These are phyloP conservation scores for Chrosomus eos DNA, from an alignment of 2,797 vertebrate species.

Conservation along the genomic window DNA sequence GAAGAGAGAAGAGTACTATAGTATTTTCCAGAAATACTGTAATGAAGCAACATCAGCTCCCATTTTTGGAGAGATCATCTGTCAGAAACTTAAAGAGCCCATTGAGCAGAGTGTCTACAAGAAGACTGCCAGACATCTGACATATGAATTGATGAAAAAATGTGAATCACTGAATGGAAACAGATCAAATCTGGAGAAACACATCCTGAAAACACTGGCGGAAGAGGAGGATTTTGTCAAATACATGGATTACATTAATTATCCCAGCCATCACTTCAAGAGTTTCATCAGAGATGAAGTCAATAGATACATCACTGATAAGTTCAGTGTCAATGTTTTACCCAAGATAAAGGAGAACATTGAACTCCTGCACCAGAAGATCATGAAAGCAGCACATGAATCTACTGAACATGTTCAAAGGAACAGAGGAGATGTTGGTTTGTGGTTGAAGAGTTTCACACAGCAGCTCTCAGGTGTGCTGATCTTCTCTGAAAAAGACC, in stretches of 20 bases:
- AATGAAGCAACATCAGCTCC: neutral
- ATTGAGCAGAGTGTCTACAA: neutral
- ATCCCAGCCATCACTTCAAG: accelerated
- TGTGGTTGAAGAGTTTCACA: neutral
- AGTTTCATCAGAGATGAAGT: too few species aligned
- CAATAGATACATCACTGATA: too few species aligned
- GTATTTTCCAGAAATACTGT: too few species aligned
- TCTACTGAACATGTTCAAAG: too few species aligned
- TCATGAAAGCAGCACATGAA: too few species aligned
- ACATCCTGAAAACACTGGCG: neutral
- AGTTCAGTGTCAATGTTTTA: too few species aligned
- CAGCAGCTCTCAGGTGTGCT: neutral
- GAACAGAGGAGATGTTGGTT: neutral
- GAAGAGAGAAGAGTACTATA: too few species aligned
- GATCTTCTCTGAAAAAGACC: neutral
- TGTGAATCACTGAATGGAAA: neutral
- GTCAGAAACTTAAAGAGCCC: neutral
- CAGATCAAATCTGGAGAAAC: neutral
- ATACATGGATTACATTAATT: neutral
- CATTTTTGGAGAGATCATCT: too few species aligned
- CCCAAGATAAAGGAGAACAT: too few species aligned
- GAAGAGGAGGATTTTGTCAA: neutral
- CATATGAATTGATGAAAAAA: neutral
- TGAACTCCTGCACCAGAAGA: too few species aligned
- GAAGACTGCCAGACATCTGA: neutral